Percentiles rank a stretch among this genome's conserved stretches.
Conservation (phyloP, 1,140 invertebrate species). For the Heliothis subflexa region DNA sequence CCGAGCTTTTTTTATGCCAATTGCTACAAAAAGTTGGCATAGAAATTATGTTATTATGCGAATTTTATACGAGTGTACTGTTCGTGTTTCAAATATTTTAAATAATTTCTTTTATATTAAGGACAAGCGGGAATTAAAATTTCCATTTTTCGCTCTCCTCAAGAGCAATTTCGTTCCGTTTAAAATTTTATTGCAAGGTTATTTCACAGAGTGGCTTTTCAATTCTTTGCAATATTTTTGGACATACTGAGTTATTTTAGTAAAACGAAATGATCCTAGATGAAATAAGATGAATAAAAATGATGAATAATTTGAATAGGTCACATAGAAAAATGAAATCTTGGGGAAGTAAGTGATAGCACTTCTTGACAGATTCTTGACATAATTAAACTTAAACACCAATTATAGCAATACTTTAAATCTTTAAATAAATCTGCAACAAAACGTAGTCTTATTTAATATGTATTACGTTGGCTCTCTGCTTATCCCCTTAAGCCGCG, state of each 20-base stretch:
- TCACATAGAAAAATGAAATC: too few species aligned
- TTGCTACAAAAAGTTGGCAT: conserved; percentile 39
- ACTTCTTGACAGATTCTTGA: too few species aligned
- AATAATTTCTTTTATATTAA: conserved; percentile 14
- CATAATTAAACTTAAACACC: too few species aligned
- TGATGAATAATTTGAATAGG: too few species aligned
- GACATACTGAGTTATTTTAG: too few species aligned
- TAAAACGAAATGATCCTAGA: too few species aligned
- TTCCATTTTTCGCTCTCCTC: neutral
- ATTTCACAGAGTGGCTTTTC: neutral
- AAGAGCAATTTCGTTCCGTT: neutral
- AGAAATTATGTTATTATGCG: conserved; percentile 47
- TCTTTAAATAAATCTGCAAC: neutral
- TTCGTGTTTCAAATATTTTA: conserved; percentile 31
- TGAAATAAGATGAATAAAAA: too few species aligned
- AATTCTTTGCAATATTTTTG: too few species aligned
- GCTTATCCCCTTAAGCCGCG: conserved; percentile 29
- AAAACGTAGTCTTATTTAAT: conserved; percentile 34
- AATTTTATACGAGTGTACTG: conserved; percentile 31
- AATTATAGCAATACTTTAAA: neutral
- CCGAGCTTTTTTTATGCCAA: conserved; percentile 42
- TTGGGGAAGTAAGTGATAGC: too few species aligned
- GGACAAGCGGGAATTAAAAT: neutral
- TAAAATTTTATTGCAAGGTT: neutral
- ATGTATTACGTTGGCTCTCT: conserved; percentile 35